Evolutionary conservation across 2,888 invertebrate genomes (phyloP).

Genomic region (Himalopsyche japonica): DNA sequence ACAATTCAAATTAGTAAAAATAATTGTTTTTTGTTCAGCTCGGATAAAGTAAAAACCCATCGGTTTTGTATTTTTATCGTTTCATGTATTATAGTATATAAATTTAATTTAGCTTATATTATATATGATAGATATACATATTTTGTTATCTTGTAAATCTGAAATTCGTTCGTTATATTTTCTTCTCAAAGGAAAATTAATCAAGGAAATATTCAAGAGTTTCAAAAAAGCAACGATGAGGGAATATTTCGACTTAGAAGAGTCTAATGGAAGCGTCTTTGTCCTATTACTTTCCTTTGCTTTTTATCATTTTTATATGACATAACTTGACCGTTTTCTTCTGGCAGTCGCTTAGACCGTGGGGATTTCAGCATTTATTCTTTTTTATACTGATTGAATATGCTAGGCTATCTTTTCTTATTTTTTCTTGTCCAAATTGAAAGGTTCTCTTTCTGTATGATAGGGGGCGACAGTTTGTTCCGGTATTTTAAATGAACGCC

Average conservation of each 20-base stretch:
- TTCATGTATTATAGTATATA: too few relatives aligned
- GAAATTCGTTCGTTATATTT: not conserved
- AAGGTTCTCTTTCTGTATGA: not conserved
- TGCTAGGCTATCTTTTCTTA: not conserved
- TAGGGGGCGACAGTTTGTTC: not conserved
- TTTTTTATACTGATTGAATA: not conserved
- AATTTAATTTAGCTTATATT: too few relatives aligned
- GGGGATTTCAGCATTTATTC: not conserved
- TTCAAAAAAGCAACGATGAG: not conserved
- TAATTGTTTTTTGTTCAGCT: too few relatives aligned
- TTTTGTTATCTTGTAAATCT: too few relatives aligned
- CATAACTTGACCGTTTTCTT: not conserved
- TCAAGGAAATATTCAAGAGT: not conserved
- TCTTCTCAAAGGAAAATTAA: not conserved
- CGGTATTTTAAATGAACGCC: not conserved
- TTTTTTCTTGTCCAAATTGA: not conserved
- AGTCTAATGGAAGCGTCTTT: not conserved
- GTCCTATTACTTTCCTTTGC: not conserved
- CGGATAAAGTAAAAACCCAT: too few relatives aligned
- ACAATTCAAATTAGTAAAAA: too few relatives aligned
- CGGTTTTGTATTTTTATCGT: too few relatives aligned
- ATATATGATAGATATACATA: too few relatives aligned
- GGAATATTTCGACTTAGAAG: not conserved
- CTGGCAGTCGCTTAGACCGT: not conserved
- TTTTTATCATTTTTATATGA: not conserved